A percentile compares a stretch with the other conserved stretches of the same genome.
These are phyloP conservation scores for Pheosia gnoma DNA, from an alignment of 2,888 invertebrate species.

Conservation along the genomic window DNA sequence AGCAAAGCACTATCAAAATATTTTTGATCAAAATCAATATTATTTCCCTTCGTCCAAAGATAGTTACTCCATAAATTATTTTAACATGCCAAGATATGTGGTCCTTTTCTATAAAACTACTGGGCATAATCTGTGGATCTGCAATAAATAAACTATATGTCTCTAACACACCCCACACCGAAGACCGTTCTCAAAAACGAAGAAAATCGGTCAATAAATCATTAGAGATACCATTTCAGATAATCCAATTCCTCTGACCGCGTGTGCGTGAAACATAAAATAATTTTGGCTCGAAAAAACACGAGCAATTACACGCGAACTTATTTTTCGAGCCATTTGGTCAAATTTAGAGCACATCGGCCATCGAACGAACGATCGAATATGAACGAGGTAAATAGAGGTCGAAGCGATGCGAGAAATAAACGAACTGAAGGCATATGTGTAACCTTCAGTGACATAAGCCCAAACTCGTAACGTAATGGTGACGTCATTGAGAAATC, in stretches of 20 bases:
- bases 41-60: too few relatives aligned
- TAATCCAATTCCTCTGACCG: conserved; percentile 18
- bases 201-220: conserved; percentile 24
- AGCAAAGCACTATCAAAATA: too few relatives aligned
- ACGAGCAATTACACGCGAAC: conserved; percentile 47
- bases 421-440: neutral
- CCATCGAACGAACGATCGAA: conserved; percentile 33
- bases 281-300: conserved; percentile 28
- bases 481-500: too few relatives aligned
- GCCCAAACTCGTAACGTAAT: too few relatives aligned
- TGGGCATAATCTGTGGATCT: neutral
- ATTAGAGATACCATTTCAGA: conserved; percentile 32
- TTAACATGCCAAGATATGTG: neutral
- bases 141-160: neutral
- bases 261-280: conserved; percentile 22
- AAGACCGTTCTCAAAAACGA: neutral
- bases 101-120: neutral
- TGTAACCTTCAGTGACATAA: too few relatives aligned
- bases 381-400: conserved; percentile 16
- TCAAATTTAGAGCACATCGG: conserved; percentile 36
- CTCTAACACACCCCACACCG: neutral
- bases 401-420: neutral
- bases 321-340: conserved; percentile 52
- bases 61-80: too few relatives aligned
- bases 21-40: too few relatives aligned